These are phyloP conservation scores for Argyra leucocephala DNA, from an alignment of 2,888 invertebrate genomes.

Conservation along the genomic window DNA sequence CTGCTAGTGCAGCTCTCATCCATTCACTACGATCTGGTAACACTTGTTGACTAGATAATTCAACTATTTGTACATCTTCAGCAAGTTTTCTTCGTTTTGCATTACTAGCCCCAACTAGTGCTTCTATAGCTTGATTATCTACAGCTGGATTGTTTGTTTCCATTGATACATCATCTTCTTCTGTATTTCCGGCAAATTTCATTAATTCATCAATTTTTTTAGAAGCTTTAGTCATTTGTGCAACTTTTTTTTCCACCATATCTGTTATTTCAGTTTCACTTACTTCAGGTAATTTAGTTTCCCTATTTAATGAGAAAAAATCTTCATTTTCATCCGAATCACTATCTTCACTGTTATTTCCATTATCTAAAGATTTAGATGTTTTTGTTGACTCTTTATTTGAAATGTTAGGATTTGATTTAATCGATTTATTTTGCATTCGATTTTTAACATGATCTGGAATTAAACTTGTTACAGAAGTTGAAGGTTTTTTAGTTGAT, in stretches of 20 bases:
- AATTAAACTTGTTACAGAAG: conserved; percentile 22
- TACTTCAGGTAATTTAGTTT: conserved; percentile 45
- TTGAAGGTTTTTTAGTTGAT: neutral
- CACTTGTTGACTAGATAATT: conserved; percentile 72
- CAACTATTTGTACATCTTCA: conserved; percentile 60
- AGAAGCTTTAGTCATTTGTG: conserved; percentile 35
- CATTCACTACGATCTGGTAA: conserved; percentile 71
- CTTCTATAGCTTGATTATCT: conserved; percentile 44
- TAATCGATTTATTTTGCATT: conserved; percentile 37
- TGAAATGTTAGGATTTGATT: conserved; percentile 27
- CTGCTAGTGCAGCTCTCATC: conserved; percentile 69
- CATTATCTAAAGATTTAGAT: conserved; percentile 30
- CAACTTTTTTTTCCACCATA: conserved; percentile 38
- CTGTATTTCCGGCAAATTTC: conserved; percentile 17
- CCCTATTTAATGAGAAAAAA: conserved; percentile 40
- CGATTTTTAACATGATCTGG: neutral
- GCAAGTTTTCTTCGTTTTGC: conserved; percentile 43
- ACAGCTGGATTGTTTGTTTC: conserved; percentile 12
- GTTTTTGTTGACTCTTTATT: conserved; percentile 32
- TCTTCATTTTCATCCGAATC: conserved; percentile 41
- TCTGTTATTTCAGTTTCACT: conserved; percentile 43
- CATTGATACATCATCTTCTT: conserved; percentile 8
- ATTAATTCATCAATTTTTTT: conserved; percentile 26
- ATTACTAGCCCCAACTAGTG: conserved; percentile 58
- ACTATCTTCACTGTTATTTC: conserved; percentile 47